Evolutionary conservation across 2,797 vertebrate species (phyloP), one percentile per base, ranked within the genome.

Genomic region (Paedocypris micromegethes): DNA sequence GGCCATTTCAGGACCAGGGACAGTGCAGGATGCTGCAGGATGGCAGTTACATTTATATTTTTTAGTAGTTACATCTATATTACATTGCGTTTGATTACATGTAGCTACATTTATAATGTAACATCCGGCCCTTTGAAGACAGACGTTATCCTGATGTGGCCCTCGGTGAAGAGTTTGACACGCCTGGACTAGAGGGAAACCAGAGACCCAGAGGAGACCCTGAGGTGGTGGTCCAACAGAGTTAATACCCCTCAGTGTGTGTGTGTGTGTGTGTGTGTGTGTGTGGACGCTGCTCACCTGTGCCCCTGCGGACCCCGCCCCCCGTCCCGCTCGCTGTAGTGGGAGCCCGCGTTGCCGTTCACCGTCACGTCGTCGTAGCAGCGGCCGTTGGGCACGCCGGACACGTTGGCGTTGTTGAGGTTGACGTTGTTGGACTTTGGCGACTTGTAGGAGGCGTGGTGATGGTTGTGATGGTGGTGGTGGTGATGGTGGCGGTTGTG

Each of bases 351-450:
- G 84, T 91, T 92, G 50, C 91, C 86, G 0, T 94, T 96, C 62
- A 92, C 86, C 62, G 87, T 85, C 0, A 90, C 83, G 0, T 90
- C 93, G 60, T 96, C 93, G 3, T 89, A 92, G 79, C 85, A 91
- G 68, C 89, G 89, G 80, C 93, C 94, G 0, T 95, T 94, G 83
- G 90, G 88, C 75, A 93, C 83, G 82, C 93, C 93, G 86, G 93
- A 97, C 85, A 93, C 77, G 45, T 99, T 99, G 89, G 96, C 97
- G 56, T 99, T 99, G 90, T 99, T 99, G 86, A 99, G 93, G 86
- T 99, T 99, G 90, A 93, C 93, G 87, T 99, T 99, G 80, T 94
- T 97, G 81, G 97, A 98, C 80, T 95, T 98, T 72, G 94, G 93
- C 67, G 92, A 91, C 88, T 98, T 98, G 83, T 91, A 90, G 66